These are phyloP conservation scores for Parapsyche elsis DNA, from an alignment of 1,140 invertebrate species.

Conservation along the genomic window DNA sequence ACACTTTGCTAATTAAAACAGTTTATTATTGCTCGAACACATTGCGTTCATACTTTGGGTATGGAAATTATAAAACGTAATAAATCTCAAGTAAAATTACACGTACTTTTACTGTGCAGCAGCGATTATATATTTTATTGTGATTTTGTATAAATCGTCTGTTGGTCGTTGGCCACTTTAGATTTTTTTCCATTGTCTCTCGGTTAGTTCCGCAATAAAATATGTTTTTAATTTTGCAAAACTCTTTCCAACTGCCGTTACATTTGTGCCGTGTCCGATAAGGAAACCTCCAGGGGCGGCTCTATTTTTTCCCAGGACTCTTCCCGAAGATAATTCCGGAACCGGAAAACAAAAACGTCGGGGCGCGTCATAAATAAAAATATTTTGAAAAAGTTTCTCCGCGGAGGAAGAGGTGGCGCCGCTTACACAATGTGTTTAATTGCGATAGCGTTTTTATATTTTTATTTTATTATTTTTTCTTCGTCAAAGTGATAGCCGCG, in stretches of 20 bases:
- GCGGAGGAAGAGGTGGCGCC: background rate
- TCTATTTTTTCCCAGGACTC: slow-evolving; percentile 1
- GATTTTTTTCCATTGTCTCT: too few species aligned
- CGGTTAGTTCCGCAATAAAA: slow-evolving; percentile 1
- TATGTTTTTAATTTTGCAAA: slow-evolving; percentile 21
- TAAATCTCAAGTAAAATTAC: too few species aligned
- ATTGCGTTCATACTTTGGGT: too few species aligned
- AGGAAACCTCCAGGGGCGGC: background rate
- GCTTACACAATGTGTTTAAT: slow-evolving; percentile 23
- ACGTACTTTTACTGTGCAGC: too few species aligned
- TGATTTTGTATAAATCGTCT: too few species aligned
- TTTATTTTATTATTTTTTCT: too few species aligned
- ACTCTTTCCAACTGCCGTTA: background rate
- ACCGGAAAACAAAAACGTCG: slow-evolving; percentile 11
- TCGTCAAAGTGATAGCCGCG: slow-evolving; percentile 1
- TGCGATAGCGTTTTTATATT: background rate
- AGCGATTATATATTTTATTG: too few species aligned
- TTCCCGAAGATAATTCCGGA: background rate
- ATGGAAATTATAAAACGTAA: too few species aligned
- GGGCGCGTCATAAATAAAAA: slow-evolving; percentile 27
- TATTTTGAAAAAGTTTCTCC: slow-evolving; percentile 1
- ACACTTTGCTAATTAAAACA: too few species aligned
- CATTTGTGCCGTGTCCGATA: background rate
- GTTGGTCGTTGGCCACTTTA: too few species aligned
- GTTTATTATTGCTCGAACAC: too few species aligned